A percentile compares a stretch with the other conserved stretches of the same genome.
Conservation (phyloP, 2,797 vertebrate species). For the Fratercula arctica region DNA sequence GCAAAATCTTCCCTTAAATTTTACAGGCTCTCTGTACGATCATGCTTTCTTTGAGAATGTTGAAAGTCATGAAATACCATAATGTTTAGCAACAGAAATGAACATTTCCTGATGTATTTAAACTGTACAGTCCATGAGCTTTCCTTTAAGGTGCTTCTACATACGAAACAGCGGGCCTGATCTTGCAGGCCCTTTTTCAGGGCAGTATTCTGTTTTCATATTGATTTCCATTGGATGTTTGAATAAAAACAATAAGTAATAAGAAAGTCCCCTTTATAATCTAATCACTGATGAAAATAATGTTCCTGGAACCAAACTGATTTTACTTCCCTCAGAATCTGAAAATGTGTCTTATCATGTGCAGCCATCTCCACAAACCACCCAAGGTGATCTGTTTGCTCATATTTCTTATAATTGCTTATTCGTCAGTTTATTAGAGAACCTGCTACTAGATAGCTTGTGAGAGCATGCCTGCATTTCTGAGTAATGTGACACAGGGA, state of each 20-base stretch:
- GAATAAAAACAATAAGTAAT: neutral
- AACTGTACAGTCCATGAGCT: neutral
- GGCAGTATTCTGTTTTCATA: neutral
- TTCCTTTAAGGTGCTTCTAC: neutral
- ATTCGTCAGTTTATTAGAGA: slow-evolving; percentile 14
- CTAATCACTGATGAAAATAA: neutral
- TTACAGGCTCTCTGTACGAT: neutral
- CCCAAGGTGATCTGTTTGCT: slow-evolving; percentile 20
- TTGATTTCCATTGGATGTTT: neutral
- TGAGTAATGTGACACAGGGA: neutral
- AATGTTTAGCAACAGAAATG: neutral
- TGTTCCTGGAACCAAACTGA: neutral
- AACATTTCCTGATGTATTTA: neutral
- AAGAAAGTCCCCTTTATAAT: neutral
- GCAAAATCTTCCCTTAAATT: neutral
- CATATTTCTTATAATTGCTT: slow-evolving; percentile 12
- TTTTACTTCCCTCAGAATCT: neutral
- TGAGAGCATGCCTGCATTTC: neutral
- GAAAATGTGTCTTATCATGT: neutral
- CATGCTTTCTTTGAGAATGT: neutral
- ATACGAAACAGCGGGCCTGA: neutral
- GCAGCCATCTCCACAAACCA: neutral
- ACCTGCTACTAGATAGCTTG: neutral
- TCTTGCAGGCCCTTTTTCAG: neutral
- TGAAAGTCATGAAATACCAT: neutral